A percentile compares a stretch with the other conserved stretches of the same genome.
Conservation (phyloP, 37 sponge, comb jelly and placozoan species). For the Lycopodina hypogea region DNA sequence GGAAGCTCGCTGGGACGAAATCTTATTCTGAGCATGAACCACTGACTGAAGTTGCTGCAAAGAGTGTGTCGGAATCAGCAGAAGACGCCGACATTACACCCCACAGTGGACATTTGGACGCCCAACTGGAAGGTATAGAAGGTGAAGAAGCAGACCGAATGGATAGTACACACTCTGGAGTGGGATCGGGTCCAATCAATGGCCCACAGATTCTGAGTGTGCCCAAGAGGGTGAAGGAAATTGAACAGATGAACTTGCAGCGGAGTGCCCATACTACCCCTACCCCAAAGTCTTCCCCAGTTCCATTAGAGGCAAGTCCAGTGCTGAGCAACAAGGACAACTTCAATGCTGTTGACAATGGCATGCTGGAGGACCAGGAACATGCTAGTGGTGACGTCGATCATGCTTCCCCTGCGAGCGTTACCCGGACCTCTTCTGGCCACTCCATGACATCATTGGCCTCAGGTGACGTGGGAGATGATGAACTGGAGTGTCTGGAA, state of each 20-base stretch:
- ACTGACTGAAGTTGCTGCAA: background rate
- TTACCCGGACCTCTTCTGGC: conserved; percentile 16
- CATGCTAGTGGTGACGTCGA: background rate
- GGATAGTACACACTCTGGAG: background rate
- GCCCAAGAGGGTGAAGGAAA: conserved; percentile 64
- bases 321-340: background rate
- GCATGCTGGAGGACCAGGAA: background rate
- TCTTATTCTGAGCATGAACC: background rate
- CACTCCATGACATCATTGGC: conserved; percentile 1
- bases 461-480: background rate
- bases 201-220: conserved; percentile 64
- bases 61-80: background rate
- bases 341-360: background rate
- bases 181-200: conserved; percentile 21
- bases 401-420: background rate
- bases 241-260: conserved; percentile 44
- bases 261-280: background rate
- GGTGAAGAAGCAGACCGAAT: too few relatives aligned
- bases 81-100: too few relatives aligned
- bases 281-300: background rate
- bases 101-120: too few relatives aligned
- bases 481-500: background rate
- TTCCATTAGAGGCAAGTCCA: background rate
- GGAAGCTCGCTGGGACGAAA: background rate
- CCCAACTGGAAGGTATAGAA: too few relatives aligned